These are phyloP conservation scores for Lophotis ruficrista DNA, from an alignment of 2,113 vertebrate species.

Conservation along the genomic window DNA sequence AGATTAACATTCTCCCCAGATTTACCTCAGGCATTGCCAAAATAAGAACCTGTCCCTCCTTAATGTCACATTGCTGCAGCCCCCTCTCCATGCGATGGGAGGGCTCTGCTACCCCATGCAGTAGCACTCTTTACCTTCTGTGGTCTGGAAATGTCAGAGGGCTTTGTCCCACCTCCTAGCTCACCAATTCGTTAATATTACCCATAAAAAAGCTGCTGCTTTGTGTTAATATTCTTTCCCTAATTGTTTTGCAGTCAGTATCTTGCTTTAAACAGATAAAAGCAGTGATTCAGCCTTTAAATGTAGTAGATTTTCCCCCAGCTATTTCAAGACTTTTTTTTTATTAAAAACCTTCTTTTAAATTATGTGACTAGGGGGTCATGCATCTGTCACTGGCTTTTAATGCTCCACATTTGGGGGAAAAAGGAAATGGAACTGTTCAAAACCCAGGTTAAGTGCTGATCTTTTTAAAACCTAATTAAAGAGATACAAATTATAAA, in stretches of 20 bases:
- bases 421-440: neutral
- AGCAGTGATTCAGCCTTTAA: neutral
- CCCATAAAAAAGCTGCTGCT: neutral
- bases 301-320: neutral
- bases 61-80: neutral
- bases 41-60: neutral
- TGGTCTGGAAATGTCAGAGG: neutral
- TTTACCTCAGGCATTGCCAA: neutral
- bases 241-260: neutral
- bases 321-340: neutral
- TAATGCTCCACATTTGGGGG: neutral
- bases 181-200: neutral
- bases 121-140: neutral
- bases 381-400: neutral
- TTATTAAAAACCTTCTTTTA: neutral
- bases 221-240: neutral
- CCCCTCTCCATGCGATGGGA: neutral
- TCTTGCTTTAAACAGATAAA: neutral
- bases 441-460: neutral
- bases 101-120: neutral
- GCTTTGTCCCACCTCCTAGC: neutral
- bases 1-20: neutral
- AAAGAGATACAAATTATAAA: constrained; percentile 47
- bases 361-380: neutral
- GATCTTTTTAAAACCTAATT: constrained; percentile 33